Evolutionary conservation across 2,888 invertebrate species (phyloP), one percentile per base, ranked within the genome.

Genomic region (Cremastobaeus sp.): DNA sequence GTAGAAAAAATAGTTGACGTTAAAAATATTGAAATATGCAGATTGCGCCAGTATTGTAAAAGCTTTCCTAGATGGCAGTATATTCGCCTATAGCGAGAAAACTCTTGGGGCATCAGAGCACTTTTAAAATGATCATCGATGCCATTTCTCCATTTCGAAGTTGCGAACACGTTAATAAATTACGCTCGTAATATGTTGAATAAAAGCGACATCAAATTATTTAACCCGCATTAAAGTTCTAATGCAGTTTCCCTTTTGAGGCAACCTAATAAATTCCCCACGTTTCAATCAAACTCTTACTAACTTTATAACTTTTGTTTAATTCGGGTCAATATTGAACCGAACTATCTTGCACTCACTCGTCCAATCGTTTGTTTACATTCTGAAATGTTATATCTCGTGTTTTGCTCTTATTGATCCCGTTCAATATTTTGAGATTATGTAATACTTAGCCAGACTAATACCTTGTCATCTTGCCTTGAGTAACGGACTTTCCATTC

Each of bases 251-350:
- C 28, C 28, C 4, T 57, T 41, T 45, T 21, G 28, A 17, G 8
- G 18, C 15, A 20, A 39, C 14, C n/a, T 30, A 39, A 37, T 48
- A 43, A 52, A 52, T 35, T 43, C 12, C 52, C 35, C 21, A n/a
- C 28, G 30, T 35, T 41, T 11, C 25, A 39, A 52, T 43, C 32
- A 43, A 52, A 43, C 17, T 62, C 21, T 17, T 55, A 57, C 48
- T 32, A 17, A 47, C 55, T 32, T 48, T 41, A 48, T 57, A 55
- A 57, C 39, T 41, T 65, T 39, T 48, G 39, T 41, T 66, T 57
- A 32, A 48, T 57, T 37, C 25, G 21, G 50, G 57, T 66, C 66
- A 57, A 57, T 66, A 66, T 66, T 57, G 21, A 18, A 50, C 48
- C 41, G 11, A 48, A 57, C 28, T 57, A 54, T 41, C 59, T 47